Conservation (phyloP, 2,113 vertebrate species). For the Psettodes erumei region DNA sequence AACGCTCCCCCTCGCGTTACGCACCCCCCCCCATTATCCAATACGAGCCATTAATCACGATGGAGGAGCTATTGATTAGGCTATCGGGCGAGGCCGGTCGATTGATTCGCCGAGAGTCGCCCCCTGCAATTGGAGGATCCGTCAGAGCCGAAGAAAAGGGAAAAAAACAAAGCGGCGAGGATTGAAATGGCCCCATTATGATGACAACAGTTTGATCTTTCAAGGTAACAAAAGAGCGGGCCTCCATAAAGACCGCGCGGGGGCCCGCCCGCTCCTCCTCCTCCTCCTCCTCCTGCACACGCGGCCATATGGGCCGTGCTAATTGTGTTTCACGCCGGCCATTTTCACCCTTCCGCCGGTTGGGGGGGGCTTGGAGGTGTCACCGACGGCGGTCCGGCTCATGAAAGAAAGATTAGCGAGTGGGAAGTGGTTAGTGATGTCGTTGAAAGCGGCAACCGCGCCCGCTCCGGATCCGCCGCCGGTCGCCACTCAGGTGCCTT, state of each 20-base stretch:
- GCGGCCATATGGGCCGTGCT: conserved; percentile 81
- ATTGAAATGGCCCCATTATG: conserved; percentile 69
- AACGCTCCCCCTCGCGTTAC: conserved; percentile 71
- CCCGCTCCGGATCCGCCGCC: too few relatives aligned
- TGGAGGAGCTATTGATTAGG: conserved; percentile 73
- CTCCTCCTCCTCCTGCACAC: conserved; percentile 76
- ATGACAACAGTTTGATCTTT: conserved; percentile 79
- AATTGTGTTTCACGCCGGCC: conserved; percentile 82
- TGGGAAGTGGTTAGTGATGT: too few relatives aligned
- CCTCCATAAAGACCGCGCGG: conserved; percentile 66
- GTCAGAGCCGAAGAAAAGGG: conserved; percentile 31
- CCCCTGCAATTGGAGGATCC: conserved; percentile 32
- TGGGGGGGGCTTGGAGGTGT: conserved; percentile 82
- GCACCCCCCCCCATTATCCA: conserved; percentile 67
- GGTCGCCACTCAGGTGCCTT: too few relatives aligned
- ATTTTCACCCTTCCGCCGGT: conserved; percentile 78
- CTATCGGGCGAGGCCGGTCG: conserved; percentile 57
- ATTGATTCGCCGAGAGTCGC: conserved; percentile 68
- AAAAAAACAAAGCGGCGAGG: conserved; percentile 28
- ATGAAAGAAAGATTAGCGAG: conserved; percentile 84
- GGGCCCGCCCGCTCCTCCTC: conserved; percentile 71
- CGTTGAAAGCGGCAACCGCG: too few relatives aligned
- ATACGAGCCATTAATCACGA: conserved; percentile 76
- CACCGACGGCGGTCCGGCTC: conserved; percentile 78
- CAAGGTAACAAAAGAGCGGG: conserved; percentile 74